phyloP scores from a whole-genome alignment of 2,113 vertebrate genomes.

The Perca flavescens region DNA sequence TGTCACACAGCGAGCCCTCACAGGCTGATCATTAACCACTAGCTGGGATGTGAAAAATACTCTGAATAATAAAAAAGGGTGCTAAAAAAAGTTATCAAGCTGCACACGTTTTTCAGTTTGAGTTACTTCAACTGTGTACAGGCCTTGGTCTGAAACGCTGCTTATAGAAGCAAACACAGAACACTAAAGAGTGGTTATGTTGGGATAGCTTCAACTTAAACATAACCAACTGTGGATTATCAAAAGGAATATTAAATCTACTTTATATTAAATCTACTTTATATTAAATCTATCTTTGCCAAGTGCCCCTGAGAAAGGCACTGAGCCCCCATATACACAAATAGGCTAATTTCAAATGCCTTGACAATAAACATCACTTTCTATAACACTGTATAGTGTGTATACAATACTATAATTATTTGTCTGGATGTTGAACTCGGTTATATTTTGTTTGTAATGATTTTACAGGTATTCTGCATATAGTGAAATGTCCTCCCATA shows the following conservation, averaged over 20 bases:
- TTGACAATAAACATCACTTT: background rate
- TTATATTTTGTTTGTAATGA: background rate
- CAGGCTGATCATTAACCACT: constrained; percentile 80
- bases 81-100: background rate
- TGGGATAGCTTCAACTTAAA: background rate
- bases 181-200: background rate
- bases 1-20: constrained; percentile 76
- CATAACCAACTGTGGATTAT: background rate
- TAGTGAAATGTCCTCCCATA: background rate
- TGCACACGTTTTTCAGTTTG: background rate
- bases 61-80: background rate
- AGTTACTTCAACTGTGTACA: background rate
- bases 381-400: background rate
- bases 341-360: background rate
- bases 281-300: background rate
- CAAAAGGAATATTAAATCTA: background rate
- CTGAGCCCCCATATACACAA: background rate
- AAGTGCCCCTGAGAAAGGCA: background rate
- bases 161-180: background rate
- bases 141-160: background rate
- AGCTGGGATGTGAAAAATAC: constrained; percentile 60
- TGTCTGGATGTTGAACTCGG: background rate
- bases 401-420: background rate
- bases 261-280: too few relatives aligned
- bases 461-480: background rate